Evolutionary conservation across 30 jellyfish, hydroid and myxozoan species (phyloP), one percentile per base, ranked within the genome.

Genomic region (Hydra vulgaris): DNA sequence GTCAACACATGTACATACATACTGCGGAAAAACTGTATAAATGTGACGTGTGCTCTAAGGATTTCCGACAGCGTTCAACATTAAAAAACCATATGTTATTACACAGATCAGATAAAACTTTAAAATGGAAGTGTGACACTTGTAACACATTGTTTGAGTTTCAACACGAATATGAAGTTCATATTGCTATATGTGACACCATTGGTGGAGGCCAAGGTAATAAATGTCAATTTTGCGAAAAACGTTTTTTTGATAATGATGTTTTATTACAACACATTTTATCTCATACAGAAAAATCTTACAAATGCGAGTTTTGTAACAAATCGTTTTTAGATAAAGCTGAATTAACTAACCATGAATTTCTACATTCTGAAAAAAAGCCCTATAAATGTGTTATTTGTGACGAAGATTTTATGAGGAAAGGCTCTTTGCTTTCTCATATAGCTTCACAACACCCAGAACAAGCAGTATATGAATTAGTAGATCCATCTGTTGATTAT

Each of bases 51-150:
- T 80, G 87, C 40, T 4, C 23, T 66, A 80, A 80, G 27, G 87
- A 80, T 22, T 80, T 80, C 0, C 87, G 87, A 0, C 87, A 80
- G 85, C 87, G 87, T 15, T 80, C 87, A 17, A 80, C 87, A 61
- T 55, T 67, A 23, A 80, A 80, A 71, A 80, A 80, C 85, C 87
- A 80, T 72, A 80, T 80, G 87, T 80, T 80, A 54, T 54, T 80
- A 0, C 87, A 80, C 24, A 74, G 87, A 21, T 69, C 87, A 22
- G 87, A 80, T 23, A 80, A 70, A 26, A 72, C 71, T 18, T 1
- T 20, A 23, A 80, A 80, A 27, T 80, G 80, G 54, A 80, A 80
- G 27, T 80, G 87, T 26, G 87, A 70, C 12, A 23, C 69, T n/a
- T 80, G 87, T 70, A 79, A 74, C 7, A 79, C 66, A 74, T 23